phyloP scores from a whole-genome alignment of 2,113 vertebrate species.

The Pelecanus crispus region DNA sequence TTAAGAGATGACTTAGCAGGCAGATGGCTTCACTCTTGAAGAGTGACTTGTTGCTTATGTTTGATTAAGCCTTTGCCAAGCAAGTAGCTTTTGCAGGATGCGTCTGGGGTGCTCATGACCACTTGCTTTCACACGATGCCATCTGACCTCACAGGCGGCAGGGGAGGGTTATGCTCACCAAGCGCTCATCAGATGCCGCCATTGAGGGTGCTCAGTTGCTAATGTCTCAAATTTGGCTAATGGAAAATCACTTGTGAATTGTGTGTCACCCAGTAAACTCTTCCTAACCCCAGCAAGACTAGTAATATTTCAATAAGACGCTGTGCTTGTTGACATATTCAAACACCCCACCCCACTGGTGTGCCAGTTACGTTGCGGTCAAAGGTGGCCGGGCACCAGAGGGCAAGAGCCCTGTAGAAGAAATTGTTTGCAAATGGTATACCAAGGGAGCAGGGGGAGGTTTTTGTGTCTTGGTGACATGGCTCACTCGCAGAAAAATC shows the following conservation, averaged over 20 bases:
- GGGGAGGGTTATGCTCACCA: background rate
- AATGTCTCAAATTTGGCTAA: background rate
- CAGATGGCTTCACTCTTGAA: background rate
- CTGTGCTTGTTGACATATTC: background rate
- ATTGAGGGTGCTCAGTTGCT: background rate
- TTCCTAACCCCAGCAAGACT: background rate
- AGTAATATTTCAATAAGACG: background rate
- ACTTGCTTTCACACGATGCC: rapidly evolving
- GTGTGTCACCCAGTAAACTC: rapidly evolving
- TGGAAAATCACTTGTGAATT: background rate
- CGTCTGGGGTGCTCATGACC: background rate
- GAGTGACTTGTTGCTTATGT: background rate
- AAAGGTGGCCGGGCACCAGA: background rate
- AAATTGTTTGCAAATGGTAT: background rate
- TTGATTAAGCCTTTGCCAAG: background rate
- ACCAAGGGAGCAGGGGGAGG: background rate
- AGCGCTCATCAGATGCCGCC: background rate
- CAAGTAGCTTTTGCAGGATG: background rate
- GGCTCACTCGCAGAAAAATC: rapidly evolving
- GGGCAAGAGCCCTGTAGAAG: background rate
- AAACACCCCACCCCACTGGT: background rate
- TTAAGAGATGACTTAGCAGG: background rate
- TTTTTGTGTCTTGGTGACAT: background rate
- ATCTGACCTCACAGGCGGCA: background rate
- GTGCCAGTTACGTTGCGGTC: rapidly evolving